phyloP scores from a whole-genome alignment of 2,797 vertebrate genomes.

The Rhinogobio ventralis region DNA sequence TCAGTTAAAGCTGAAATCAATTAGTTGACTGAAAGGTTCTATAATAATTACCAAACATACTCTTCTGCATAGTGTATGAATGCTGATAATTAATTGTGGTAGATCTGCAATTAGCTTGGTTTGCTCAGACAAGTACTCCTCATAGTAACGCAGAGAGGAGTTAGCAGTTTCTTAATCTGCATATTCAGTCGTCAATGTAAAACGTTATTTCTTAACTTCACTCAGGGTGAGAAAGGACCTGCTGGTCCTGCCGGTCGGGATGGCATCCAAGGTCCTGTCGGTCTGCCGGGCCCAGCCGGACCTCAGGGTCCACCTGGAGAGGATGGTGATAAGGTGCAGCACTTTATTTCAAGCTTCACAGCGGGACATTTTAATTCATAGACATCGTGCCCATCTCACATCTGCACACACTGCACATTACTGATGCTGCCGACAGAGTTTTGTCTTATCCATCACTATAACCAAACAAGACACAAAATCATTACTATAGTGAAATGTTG shows the following conservation, averaged over 20 bases:
- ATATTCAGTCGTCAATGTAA: not conserved
- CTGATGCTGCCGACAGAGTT: not conserved
- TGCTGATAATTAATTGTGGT: slow-evolving; percentile 15
- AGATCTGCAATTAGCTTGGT: slow-evolving; percentile 11
- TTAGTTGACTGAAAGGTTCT: slow-evolving; percentile 31
- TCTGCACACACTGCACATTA: not conserved
- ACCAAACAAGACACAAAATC: slow-evolving; percentile 44
- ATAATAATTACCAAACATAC: not conserved
- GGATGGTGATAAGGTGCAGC: slow-evolving; percentile 93
- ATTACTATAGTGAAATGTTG: slow-evolving; percentile 25
- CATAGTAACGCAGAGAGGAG: not conserved
- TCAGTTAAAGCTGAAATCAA: slow-evolving; percentile 8
- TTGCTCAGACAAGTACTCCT: slow-evolving; percentile 1
- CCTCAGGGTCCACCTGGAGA: slow-evolving; percentile 97
- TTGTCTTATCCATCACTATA: slow-evolving; percentile 39
- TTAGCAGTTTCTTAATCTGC: not conserved
- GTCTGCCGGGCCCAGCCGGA: slow-evolving; percentile 93
- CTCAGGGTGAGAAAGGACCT: slow-evolving; percentile 96
- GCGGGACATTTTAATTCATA: not conserved
- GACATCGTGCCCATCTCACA: not conserved
- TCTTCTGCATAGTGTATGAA: not conserved
- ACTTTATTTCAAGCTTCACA: not conserved
- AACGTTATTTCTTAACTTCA: slow-evolving; percentile 8
- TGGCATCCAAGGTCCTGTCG: slow-evolving; percentile 95
- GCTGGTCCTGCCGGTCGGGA: slow-evolving; percentile 95